Percentiles rank a stretch among this genome's conserved stretches.
These are phyloP conservation scores for Aquatica leii DNA, from an alignment of 2,888 invertebrate species.

Conservation along the genomic window DNA sequence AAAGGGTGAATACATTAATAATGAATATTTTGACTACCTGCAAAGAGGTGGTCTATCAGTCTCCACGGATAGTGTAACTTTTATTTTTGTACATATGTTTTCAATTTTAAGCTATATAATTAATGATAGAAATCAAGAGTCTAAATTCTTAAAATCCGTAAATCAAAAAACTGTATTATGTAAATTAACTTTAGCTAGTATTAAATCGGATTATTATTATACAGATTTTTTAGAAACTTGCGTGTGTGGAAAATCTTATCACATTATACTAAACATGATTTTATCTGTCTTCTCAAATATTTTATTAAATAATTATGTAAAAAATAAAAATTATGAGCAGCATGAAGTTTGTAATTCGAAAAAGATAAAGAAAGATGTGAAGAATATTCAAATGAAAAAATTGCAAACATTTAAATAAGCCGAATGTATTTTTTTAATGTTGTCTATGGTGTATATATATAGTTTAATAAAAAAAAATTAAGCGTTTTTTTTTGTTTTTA, in stretches of 20 bases:
- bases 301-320: too few species aligned
- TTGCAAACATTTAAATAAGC: too few species aligned
- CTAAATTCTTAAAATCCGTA: background rate
- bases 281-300: background rate
- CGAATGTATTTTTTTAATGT: too few species aligned
- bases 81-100: constrained; percentile 5
- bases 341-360: too few species aligned
- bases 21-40: constrained; percentile 9
- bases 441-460: too few species aligned
- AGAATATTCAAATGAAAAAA: too few species aligned
- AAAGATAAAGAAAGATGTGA: too few species aligned
- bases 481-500: background rate
- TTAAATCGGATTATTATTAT: background rate
- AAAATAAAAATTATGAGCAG: too few species aligned
- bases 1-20: too few species aligned
- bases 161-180: constrained; percentile 12
- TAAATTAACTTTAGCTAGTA: too few species aligned
- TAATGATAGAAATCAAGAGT: constrained; percentile 10
- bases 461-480: too few species aligned
- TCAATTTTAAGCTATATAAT: constrained; percentile 6
- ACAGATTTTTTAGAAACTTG: background rate
- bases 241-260: too few species aligned
- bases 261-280: background rate
- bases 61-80: background rate
- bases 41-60: constrained; percentile 7